Base-by-base conservation (phyloP, 2,113 vertebrate genomes). In the Ameiurus melas region DNA sequence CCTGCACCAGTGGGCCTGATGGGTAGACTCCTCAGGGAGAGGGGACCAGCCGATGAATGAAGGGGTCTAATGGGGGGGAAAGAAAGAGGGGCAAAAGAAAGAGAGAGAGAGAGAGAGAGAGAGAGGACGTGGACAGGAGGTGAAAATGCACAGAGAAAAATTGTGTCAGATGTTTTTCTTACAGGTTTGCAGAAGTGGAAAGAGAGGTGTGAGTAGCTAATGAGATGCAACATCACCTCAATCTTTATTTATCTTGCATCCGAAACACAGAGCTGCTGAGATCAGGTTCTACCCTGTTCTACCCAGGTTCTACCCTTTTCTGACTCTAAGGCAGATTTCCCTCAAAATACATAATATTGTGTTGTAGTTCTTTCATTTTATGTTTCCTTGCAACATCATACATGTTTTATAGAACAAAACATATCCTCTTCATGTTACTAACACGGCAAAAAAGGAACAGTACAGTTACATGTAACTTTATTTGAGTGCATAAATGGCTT, bases 161-260 rank as follows among this genome's bases (percentile, higher is more conserved):
- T 51, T 43, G 43, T 36, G 66, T 27, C 27, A 71, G 78, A n/a
- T 30, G 2, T 53, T 53, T 17, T 30, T 33, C 6, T 51, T n/a
- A 27, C 58, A n/a, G 5, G 8, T 51, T 66, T 66, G 27, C 25
- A 51, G 14, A 19, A 84, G 19, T 51, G 55, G 22, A 84, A 66
- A 27, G 60, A 3, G 60, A 47, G 58, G 39, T 47, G 60, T 47
- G 58, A 47, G 22, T 66, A n/a, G 22, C 22, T 64, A 43, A 62
- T 62, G 39, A 19, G n/a, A 10, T 55, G 51, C 78, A 57, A 27
- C 78, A 80, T 19, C 77, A 80, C 27, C 51, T 55, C 75, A 53
- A 53, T 16, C 75, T 78, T 78, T 53, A 51, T 53, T 78, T 78
- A 53, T 78, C 43, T 78, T 78, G 71, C 75, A 78, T 78, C 75